Percentiles rank a stretch among this genome's conserved stretches.
These are phyloP conservation scores for Oxyruncus cristatus DNA, from an alignment of 2,113 vertebrate genomes.

Conservation along the genomic window DNA sequence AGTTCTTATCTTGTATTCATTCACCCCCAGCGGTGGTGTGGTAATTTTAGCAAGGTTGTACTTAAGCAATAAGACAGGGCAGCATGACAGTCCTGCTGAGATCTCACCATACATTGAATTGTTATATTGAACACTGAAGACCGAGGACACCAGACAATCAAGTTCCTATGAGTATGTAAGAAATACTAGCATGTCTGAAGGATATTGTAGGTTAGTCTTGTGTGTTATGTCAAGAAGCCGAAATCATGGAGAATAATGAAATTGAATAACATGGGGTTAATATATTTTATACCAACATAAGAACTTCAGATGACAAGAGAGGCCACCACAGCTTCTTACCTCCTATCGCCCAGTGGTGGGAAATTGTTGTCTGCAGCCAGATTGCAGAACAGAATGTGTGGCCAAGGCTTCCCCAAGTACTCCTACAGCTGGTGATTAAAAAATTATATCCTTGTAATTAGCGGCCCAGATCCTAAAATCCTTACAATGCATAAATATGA, in stretches of 20 bases:
- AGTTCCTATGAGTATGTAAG: neutral
- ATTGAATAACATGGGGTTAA: neutral
- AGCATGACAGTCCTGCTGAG: conserved; percentile 26
- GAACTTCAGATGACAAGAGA: neutral
- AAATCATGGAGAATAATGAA: neutral
- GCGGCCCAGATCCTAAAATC: neutral
- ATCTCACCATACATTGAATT: neutral
- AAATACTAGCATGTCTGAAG: neutral
- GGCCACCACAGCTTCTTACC: neutral
- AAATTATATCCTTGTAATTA: neutral
- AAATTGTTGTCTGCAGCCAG: neutral
- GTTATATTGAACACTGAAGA: conserved; percentile 5
- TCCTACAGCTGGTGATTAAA: neutral
- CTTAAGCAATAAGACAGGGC: conserved; percentile 57
- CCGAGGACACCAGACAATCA: neutral
- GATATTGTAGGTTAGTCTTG: neutral
- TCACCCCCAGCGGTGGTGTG: conserved; percentile 34
- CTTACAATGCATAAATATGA: neutral
- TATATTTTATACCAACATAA: neutral
- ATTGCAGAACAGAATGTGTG: neutral
- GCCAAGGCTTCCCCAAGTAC: neutral
- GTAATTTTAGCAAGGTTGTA: conserved; percentile 65
- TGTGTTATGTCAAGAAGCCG: neutral
- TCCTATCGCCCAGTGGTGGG: neutral
- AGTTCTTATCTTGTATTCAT: conserved; percentile 62